These are phyloP conservation scores for Drosophila hamatofila DNA, from an alignment of 2,888 invertebrate species.

Conservation along the genomic window DNA sequence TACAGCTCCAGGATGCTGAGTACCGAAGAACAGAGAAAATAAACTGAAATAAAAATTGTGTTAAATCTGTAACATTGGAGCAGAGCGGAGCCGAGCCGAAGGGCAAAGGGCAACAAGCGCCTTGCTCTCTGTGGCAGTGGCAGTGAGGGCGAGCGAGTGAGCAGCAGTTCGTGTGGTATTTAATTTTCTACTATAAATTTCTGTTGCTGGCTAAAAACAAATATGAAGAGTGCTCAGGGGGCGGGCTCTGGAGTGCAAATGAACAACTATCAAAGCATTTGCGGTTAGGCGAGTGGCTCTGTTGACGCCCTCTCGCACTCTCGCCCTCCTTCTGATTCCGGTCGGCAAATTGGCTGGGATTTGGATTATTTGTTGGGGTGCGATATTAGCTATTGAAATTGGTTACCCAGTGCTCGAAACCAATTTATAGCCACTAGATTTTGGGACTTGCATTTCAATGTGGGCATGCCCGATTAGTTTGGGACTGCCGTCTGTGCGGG, in stretches of 20 bases:
- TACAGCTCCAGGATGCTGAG: constrained; percentile 29
- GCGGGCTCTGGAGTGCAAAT: constrained; percentile 40
- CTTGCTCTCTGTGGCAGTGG: background rate
- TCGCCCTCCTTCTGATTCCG: background rate
- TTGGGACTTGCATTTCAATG: constrained; percentile 19
- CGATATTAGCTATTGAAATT: constrained; percentile 46
- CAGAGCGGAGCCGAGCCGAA: background rate
- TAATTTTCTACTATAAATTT: constrained; percentile 75
- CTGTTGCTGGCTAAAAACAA: constrained; percentile 57
- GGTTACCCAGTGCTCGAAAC: constrained; percentile 22
- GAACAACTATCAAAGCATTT: constrained; percentile 66
- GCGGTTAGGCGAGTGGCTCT: constrained; percentile 47
- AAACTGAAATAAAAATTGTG: constrained; percentile 57
- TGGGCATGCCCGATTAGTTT: constrained; percentile 35
- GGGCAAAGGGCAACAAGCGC: constrained; percentile 1
- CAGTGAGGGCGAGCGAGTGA: constrained; percentile 9
- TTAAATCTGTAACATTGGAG: constrained; percentile 21
- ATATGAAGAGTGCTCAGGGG: constrained; percentile 35
- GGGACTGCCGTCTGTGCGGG: background rate
- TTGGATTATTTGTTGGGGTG: constrained; percentile 41
- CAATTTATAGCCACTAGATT: constrained; percentile 32
- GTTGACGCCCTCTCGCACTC: constrained; percentile 14
- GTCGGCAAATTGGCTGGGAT: constrained; percentile 66
- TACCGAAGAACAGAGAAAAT: constrained; percentile 35
- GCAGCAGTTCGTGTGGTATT: constrained; percentile 55